These are phyloP conservation scores for Odiellus spinosus DNA, from an alignment of 2,888 invertebrate genomes.

Conservation along the genomic window DNA sequence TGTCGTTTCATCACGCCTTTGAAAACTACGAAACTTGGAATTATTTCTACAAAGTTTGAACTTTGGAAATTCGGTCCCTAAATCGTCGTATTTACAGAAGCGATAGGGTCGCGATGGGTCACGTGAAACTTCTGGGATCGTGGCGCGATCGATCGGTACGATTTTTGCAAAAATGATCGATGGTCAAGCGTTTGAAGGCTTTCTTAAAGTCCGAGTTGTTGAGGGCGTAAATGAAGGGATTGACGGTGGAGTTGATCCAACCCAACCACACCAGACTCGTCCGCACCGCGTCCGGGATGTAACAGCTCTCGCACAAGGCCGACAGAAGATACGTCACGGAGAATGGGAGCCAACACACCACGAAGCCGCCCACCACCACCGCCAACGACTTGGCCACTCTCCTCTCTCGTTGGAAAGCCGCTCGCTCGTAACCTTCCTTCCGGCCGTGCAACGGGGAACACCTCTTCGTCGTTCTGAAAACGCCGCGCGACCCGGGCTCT, in stretches of 20 bases:
- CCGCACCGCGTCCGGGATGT: slow-evolving; percentile 67
- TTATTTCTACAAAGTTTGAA: no score
- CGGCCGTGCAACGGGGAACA: no score
- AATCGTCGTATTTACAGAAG: no score
- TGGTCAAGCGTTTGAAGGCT: slow-evolving; percentile 47
- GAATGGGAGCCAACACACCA: slow-evolving; percentile 90
- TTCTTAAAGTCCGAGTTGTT: slow-evolving; percentile 96
- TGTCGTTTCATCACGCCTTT: no score
- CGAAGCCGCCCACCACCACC: slow-evolving; percentile 54
- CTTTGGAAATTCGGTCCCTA: no score
- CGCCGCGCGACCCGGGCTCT: no score
- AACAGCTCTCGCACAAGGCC: slow-evolving; percentile 66
- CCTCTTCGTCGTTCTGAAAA: no score
- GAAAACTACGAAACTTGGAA: no score
- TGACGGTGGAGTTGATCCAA: slow-evolving; percentile 91
- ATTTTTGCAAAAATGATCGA: slow-evolving; percentile 11
- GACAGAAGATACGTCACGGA: slow-evolving; percentile 86
- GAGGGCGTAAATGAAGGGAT: slow-evolving; percentile 86
- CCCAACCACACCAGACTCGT: slow-evolving; percentile 95
- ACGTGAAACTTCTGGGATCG: no score
- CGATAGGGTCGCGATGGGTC: no score
- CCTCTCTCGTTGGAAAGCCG: slow-evolving; percentile 15
- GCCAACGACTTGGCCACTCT: slow-evolving; percentile 15
- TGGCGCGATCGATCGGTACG: background rate
- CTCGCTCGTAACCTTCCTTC: slow-evolving; percentile 13